Conservation (phyloP, 2,113 vertebrate genomes). For the Centropus bengalensis region DNA sequence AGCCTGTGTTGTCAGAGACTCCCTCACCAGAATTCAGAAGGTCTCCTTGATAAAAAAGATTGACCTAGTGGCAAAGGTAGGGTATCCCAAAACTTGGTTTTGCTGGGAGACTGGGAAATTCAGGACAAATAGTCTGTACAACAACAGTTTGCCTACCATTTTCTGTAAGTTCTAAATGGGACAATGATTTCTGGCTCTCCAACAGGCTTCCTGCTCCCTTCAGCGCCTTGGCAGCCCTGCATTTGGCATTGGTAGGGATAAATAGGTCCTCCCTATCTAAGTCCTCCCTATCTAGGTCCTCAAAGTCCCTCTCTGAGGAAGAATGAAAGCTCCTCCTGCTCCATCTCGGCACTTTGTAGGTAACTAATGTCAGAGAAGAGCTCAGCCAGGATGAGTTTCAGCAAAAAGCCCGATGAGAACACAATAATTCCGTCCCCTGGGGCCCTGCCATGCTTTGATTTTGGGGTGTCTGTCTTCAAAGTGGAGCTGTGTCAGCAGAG, state of each 20-base stretch:
- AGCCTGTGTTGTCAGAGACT: neutral
- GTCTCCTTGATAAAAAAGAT: neutral
- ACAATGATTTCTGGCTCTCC: neutral
- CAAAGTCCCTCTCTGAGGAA: neutral
- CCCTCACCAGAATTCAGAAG: neutral
- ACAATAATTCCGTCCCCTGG: neutral
- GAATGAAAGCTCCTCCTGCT: neutral
- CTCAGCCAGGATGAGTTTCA: fast-evolving
- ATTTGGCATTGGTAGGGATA: neutral
- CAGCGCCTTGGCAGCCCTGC: no score
- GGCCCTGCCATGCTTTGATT: neutral
- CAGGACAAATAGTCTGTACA: neutral
- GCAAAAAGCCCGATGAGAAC: neutral
- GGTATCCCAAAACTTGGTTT: neutral
- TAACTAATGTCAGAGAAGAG: neutral
- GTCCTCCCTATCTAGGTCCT: no score
- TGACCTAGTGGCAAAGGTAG: neutral
- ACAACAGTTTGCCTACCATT: neutral
- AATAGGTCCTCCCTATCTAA: neutral
- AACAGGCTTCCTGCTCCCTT: neutral
- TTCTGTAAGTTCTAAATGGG: neutral
- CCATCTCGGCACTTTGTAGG: no score
- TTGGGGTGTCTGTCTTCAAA: neutral
- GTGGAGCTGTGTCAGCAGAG: no score
- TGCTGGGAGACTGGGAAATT: neutral